A percentile compares a stretch with the other conserved stretches of the same genome.
Evolutionary conservation across 2,113 vertebrate species (phyloP).

Genomic region (Eubucco bourcierii): DNA sequence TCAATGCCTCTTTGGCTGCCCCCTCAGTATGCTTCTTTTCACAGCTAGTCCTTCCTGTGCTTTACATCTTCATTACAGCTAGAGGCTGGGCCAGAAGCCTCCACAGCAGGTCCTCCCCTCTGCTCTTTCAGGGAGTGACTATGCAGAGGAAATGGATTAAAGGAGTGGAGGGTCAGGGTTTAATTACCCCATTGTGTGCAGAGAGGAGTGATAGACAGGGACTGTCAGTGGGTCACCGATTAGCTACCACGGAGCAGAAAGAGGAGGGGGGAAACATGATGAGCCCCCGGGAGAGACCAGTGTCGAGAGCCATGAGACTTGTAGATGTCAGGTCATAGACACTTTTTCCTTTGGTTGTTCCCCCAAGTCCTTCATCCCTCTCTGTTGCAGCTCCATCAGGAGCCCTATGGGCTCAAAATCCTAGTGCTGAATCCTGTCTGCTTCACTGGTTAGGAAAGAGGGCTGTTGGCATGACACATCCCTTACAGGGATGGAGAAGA

Average conservation of each 20-base stretch:
- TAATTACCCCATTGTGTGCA: constrained; percentile 72
- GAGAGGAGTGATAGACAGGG: constrained; percentile 57
- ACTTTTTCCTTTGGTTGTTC: neutral
- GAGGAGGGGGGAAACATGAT: constrained; percentile 3
- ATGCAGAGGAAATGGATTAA: constrained; percentile 69
- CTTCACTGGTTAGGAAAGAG: neutral
- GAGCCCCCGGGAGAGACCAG: neutral
- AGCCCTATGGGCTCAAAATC: neutral
- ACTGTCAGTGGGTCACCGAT: constrained; percentile 62
- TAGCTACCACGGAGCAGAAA: constrained; percentile 13
- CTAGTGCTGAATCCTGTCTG: neutral
- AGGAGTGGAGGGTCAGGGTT: constrained; percentile 72
- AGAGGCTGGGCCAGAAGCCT: neutral
- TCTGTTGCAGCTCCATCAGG: neutral
- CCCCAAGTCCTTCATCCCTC: neutral
- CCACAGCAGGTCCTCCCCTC: neutral
- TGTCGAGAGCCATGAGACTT: neutral
- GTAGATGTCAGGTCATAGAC: neutral
- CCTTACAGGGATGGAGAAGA: neutral
- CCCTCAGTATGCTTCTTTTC: neutral
- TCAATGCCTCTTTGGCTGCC: neutral
- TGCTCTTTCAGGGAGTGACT: neutral
- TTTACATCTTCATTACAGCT: constrained; percentile 19
- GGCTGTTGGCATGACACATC: neutral
- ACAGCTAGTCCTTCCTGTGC: neutral